phyloP scores from a whole-genome alignment of 2,797 vertebrate species.

The Philypnodon macrostomus region DNA sequence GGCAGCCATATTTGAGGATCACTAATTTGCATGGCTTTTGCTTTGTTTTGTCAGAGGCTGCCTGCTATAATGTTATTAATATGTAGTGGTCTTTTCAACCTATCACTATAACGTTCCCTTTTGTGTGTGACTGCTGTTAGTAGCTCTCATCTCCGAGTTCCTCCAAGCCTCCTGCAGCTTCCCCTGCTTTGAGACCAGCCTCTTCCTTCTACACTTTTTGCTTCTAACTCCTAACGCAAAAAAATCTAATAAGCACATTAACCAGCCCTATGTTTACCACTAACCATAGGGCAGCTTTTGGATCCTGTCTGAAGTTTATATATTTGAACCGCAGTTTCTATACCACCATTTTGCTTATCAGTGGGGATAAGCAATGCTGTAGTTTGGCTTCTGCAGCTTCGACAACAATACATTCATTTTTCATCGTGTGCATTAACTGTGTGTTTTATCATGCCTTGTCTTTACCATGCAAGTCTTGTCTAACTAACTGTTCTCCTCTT shows the following conservation, averaged over 20 bases:
- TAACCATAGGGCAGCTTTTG: slow-evolving; percentile 20
- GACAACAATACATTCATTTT: slow-evolving; percentile 21
- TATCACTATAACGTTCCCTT: slow-evolving; percentile 51
- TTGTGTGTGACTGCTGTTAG: slow-evolving; percentile 58
- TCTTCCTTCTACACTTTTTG: slow-evolving; percentile 40
- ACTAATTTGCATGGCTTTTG: slow-evolving; percentile 69
- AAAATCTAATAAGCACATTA: slow-evolving; percentile 21
- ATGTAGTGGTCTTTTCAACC: slow-evolving; percentile 51
- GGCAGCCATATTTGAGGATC: slow-evolving; percentile 16
- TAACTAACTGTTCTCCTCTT: slow-evolving; percentile 55
- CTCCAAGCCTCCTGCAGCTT: slow-evolving; percentile 73
- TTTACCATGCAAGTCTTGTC: slow-evolving; percentile 33
- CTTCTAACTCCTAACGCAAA: slow-evolving; percentile 46
- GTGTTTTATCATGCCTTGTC: slow-evolving; percentile 33
- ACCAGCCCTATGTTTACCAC: slow-evolving; percentile 24
- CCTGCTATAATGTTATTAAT: slow-evolving; percentile 53
- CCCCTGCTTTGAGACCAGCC: slow-evolving; percentile 70
- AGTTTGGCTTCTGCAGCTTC: slow-evolving; percentile 51
- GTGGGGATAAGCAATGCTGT: slow-evolving; percentile 26
- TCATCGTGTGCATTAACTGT: slow-evolving; percentile 19
- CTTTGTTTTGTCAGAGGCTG: slow-evolving; percentile 66
- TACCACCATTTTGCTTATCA: slow-evolving; percentile 32
- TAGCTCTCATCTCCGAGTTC: slow-evolving; percentile 77
- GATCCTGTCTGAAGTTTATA: slow-evolving; percentile 22
- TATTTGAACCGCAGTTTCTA: neutral